Conservation (phyloP, 2,797 vertebrate species). For the Chrysolophus pictus region DNA sequence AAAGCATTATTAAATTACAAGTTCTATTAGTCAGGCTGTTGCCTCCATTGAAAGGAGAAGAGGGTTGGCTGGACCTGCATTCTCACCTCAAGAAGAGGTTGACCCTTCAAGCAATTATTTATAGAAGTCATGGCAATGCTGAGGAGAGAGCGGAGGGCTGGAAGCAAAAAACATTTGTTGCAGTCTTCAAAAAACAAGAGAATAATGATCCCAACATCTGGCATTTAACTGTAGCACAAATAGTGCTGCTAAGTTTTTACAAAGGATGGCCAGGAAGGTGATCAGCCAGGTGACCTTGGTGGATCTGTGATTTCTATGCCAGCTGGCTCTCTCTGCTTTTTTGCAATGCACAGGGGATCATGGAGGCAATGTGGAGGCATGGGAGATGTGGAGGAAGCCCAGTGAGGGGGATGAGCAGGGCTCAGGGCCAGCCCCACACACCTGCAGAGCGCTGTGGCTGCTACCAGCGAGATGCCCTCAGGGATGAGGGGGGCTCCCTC, state of each 20-base stretch:
- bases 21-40: background rate
- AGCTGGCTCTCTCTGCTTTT: background rate
- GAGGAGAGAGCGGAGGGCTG: background rate
- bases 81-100: background rate
- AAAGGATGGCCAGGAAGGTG: background rate
- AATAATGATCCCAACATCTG: slow-evolving; percentile 45
- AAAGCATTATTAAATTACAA: background rate
- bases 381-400: background rate
- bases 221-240: background rate
- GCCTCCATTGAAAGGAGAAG: background rate
- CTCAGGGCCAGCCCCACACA: background rate
- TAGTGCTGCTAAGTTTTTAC: background rate
- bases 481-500: background rate
- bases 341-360: background rate
- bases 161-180: background rate
- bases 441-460: background rate
- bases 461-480: background rate
- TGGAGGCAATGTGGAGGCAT: background rate
- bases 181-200: background rate
- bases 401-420: rapidly evolving
- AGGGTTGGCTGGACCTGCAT: background rate
- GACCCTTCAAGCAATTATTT: background rate
- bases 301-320: background rate
- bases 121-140: background rate
- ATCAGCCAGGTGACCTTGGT: background rate